A percentile compares a stretch with the other conserved stretches of the same genome.
Evolutionary conservation across 2,797 vertebrate species (phyloP).

Genomic region (Natrix natrix): DNA sequence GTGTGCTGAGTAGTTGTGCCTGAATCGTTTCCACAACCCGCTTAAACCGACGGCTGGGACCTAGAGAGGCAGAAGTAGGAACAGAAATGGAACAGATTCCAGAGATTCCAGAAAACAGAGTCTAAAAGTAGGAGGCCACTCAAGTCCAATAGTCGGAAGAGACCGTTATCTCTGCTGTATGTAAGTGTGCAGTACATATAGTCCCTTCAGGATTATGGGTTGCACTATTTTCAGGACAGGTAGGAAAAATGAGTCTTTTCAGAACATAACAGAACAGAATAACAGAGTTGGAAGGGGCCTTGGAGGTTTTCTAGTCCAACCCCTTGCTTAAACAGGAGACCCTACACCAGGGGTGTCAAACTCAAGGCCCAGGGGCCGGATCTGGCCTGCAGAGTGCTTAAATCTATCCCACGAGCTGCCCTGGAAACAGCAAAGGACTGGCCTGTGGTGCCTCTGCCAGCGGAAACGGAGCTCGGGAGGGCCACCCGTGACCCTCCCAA

Average conservation of each 20-base stretch:
- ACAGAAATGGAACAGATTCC: neutral
- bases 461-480: no score
- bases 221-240: neutral
- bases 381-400: no score
- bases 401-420: no score
- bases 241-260: neutral
- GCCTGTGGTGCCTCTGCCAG: no score
- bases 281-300: no score
- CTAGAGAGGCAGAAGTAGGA: slow-evolving; percentile 57
- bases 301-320: no score
- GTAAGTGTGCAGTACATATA: neutral
- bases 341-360: no score
- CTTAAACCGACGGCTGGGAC: slow-evolving; percentile 92
- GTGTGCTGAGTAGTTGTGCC: slow-evolving; percentile 89
- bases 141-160: neutral
- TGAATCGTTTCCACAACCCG: slow-evolving; percentile 93
- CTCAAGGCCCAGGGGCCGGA: no score
- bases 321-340: no score
- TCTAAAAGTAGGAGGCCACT: neutral
- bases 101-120: no score
- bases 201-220: neutral
- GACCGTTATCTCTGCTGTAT: neutral
- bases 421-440: no score
- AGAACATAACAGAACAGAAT: neutral
- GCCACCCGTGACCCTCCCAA: no score